Conservation (phyloP, 1,140 invertebrate species). For the Drosophila lacertosa region DNA sequence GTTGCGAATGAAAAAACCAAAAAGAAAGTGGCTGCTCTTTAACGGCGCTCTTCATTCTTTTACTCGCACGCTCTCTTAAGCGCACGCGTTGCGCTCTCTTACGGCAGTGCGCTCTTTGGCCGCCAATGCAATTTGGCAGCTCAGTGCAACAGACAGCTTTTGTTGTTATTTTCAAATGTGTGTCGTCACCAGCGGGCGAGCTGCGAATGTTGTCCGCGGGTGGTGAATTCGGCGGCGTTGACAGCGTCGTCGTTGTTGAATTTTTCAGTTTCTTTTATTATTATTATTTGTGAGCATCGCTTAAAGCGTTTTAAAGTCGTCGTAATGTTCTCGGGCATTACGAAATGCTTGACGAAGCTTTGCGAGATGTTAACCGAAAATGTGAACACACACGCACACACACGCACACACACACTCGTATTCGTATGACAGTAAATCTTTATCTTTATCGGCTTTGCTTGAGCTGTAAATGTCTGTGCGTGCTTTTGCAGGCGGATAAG, state of each 20-base stretch:
- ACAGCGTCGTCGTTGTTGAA: neutral
- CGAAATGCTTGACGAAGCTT: constrained; percentile 43
- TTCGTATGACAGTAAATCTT: constrained; percentile 53
- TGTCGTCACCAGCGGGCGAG: constrained; percentile 67
- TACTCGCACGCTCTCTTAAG: constrained; percentile 9
- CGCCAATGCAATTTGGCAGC: constrained; percentile 33
- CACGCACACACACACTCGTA: neutral
- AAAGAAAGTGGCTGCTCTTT: constrained; percentile 71
- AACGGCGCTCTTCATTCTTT: constrained; percentile 41
- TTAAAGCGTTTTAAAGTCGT: constrained; percentile 63
- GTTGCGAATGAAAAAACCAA: constrained; percentile 67
- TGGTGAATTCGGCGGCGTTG: neutral
- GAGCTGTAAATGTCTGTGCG: constrained; percentile 59
- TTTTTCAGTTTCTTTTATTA: neutral
- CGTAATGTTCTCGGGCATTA: constrained; percentile 58
- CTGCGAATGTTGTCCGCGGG: neutral
- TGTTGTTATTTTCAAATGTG: constrained; percentile 62
- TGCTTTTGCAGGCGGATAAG: constrained; percentile 33
- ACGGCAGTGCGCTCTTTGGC: constrained; percentile 21
- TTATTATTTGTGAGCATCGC: constrained; percentile 24
- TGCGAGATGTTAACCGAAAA: constrained; percentile 24
- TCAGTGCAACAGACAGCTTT: constrained; percentile 51
- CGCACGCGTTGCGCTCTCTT: constrained; percentile 17
- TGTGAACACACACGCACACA: constrained; percentile 6
- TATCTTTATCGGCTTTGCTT: constrained; percentile 69